phyloP scores from a whole-genome alignment of 2,113 vertebrate species.

The Geococcyx californianus region DNA sequence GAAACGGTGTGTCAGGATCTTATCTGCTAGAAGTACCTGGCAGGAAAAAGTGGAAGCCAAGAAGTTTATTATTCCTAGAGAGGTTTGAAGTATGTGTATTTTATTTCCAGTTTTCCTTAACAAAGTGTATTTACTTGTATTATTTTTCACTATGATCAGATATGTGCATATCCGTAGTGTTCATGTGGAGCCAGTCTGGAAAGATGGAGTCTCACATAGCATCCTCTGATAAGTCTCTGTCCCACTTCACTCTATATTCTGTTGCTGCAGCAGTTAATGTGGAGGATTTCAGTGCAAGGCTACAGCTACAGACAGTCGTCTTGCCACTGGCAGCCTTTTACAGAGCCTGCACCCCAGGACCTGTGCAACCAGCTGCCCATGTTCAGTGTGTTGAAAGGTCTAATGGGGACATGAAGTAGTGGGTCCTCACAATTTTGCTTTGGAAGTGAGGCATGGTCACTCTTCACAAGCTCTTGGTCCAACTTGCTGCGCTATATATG shows the following conservation, averaged over 20 bases:
- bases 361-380: not conserved
- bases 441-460: not conserved
- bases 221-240: not conserved
- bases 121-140: not conserved
- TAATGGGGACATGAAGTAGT: not conserved
- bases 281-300: not conserved
- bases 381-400: not conserved
- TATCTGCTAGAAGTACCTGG: not conserved
- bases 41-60: not conserved
- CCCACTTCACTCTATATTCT: not conserved
- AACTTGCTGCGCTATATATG: not conserved
- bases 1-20: not conserved
- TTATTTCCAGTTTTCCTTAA: not conserved
- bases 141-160: not conserved
- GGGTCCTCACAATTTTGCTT: not conserved
- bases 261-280: not conserved
- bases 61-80: not conserved
- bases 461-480: not conserved
- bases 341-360: not conserved
- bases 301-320: not conserved
- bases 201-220: not conserved
- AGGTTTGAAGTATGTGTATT: not conserved
- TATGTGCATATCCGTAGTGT: not conserved
- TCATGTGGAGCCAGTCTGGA: not conserved
- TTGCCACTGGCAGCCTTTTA: not conserved